Evolutionary conservation across 2,888 invertebrate genomes (phyloP), one percentile per base, ranked within the genome.

Genomic region (Pollenia amentaria): DNA sequence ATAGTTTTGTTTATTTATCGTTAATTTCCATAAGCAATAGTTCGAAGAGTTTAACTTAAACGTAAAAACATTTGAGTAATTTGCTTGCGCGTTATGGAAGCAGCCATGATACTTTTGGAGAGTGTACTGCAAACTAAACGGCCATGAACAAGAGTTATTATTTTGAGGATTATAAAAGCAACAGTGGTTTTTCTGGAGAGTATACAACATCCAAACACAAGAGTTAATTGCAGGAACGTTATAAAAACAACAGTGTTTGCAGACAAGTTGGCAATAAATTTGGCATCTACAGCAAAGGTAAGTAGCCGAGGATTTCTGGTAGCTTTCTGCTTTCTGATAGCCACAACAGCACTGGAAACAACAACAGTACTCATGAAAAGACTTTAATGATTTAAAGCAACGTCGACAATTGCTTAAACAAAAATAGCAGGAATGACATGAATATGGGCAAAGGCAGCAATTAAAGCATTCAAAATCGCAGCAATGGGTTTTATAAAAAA

Each of bases 321-420:
- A 29, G 29, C 29, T 29, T 29, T 29, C 29, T 6, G 29, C 29
- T 6, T 29, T 29, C 29, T 29, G 29, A 29, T 29, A 29, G 29
- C 29, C 6, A 29, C 76, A 72, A 73, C 81, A 88, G 46, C 80
- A 88, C n/a, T 60, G 48, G 14, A 62, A 85, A 18, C 65, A 77
- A 18, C 67, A 83, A 16, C 46, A 46, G 38, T 72, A 44, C 29
- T 62, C 62, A 46, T 70, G 21, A 77, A 60, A 85, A 12, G 62
- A 42, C 55, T 83, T 81, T 16, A 75, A 53, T 29, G 75, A 44
- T 57, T 88, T 67, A 64, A 57, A 75, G 12, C 65, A 65, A 12
- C 46, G 65, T 40, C 73, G 73, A 16, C 72, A 87, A 29, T 65
- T 65, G 29, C 57, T 78, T 3, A 57, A 84, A 55, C 72, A 72